phyloP scores from a whole-genome alignment of 2,113 vertebrate genomes.

The Tragelaphus scriptus region DNA sequence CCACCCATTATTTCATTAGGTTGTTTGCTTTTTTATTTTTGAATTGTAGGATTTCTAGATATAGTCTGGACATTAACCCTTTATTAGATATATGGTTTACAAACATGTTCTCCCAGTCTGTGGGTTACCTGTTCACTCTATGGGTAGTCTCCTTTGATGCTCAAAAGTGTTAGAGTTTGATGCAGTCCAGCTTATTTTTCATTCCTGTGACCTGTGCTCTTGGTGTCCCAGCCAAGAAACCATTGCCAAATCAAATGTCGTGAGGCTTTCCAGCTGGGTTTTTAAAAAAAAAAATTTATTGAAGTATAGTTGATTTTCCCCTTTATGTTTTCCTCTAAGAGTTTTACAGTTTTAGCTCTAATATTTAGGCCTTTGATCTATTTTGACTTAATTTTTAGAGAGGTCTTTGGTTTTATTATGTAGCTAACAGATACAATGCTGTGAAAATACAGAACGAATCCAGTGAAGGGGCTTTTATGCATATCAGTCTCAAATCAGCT shows the following conservation, averaged over 20 bases:
- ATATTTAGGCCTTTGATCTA: not conserved
- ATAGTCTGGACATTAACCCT: not conserved
- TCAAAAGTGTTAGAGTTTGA: not conserved
- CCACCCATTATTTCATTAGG: not conserved
- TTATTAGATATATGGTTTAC: not conserved
- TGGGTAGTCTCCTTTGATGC: not conserved
- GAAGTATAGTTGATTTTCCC: not conserved
- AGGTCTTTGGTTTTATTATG: not conserved
- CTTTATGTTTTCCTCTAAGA: not conserved
- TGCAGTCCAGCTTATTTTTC: not conserved
- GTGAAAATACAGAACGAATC: not conserved
- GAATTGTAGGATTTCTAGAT: not conserved
- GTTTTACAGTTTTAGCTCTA: constrained; percentile 5
- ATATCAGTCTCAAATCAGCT: not conserved
- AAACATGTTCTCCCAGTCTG: not conserved
- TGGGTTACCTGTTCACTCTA: not conserved
- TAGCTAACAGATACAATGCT: not conserved
- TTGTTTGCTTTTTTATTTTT: not conserved
- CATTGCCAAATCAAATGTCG: not conserved
- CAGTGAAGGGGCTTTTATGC: not conserved
- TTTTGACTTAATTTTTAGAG: not conserved
- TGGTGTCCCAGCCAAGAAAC: not conserved
- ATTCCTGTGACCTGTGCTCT: not conserved
- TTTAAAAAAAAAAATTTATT: not conserved
- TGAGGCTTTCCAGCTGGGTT: not conserved